These are phyloP conservation scores for Pitta sordida DNA, from an alignment of 2,113 vertebrate species.

Conservation along the genomic window DNA sequence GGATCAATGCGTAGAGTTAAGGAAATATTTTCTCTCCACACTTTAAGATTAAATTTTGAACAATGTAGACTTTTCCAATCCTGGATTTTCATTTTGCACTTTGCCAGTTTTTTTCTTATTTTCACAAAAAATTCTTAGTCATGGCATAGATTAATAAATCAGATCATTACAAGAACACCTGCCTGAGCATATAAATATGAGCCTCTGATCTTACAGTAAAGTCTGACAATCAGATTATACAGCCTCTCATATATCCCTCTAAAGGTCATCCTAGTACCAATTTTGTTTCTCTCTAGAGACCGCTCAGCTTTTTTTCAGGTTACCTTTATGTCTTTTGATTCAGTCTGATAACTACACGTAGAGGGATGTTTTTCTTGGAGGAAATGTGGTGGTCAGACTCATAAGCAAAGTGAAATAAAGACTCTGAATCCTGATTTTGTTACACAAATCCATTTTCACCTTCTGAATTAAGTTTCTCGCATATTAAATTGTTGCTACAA, in stretches of 20 bases:
- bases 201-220: not conserved
- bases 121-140: not conserved
- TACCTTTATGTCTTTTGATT: not conserved
- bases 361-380: rapidly evolving
- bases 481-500: not conserved
- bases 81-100: not conserved
- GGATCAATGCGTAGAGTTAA: not conserved
- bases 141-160: not conserved
- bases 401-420: not conserved
- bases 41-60: not conserved
- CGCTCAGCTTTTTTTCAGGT: not conserved
- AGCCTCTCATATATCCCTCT: not conserved
- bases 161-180: not conserved
- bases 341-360: not conserved
- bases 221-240: not conserved
- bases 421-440: not conserved
- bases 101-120: not conserved
- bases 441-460: not conserved
- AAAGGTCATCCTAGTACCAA: not conserved
- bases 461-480: not conserved
- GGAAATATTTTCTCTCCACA: not conserved
- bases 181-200: not conserved
- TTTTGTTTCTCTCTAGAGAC: not conserved
- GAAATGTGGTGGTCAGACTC: rapidly evolving
- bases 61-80: not conserved